Evolutionary conservation across 1,140 invertebrate genomes (phyloP).

Genomic region (Berghia stephanieae): DNA sequence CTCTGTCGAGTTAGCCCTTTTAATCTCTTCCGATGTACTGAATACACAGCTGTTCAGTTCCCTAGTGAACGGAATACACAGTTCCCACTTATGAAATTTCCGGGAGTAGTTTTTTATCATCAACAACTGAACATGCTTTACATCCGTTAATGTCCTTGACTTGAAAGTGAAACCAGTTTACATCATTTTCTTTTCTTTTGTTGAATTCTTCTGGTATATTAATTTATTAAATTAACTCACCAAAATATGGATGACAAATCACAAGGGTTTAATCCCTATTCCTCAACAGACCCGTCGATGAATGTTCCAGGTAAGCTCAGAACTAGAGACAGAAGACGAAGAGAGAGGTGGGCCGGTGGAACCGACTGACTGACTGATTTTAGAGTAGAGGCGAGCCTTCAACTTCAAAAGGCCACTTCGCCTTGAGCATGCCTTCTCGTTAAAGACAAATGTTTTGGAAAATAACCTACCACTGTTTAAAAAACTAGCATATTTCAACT

Average conservation of each 20-base stretch:
- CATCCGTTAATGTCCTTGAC: background rate
- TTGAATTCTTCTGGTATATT: too few species aligned
- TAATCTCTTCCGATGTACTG: too few species aligned
- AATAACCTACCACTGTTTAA: background rate
- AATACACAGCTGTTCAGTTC: background rate
- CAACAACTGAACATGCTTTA: background rate
- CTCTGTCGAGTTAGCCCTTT: too few species aligned
- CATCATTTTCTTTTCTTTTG: background rate
- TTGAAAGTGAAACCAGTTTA: background rate
- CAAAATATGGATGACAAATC: constrained; percentile 38
- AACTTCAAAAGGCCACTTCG: too few species aligned
- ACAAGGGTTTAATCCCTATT: constrained; percentile 38
- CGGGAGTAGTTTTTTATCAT: background rate
- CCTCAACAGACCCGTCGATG: constrained; percentile 43
- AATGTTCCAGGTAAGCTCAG: constrained; percentile 41
- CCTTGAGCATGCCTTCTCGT: background rate
- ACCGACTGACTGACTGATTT: too few species aligned
- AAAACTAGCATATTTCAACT: too few species aligned
- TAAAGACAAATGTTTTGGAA: background rate
- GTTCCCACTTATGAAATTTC: background rate
- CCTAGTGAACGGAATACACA: background rate
- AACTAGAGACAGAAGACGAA: background rate
- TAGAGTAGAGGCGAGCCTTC: too few species aligned
- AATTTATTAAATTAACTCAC: background rate
- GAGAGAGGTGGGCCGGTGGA: too few species aligned